These are phyloP conservation scores for Thaumatotibia leucotreta DNA, from an alignment of 1,140 invertebrate species.

Conservation along the genomic window DNA sequence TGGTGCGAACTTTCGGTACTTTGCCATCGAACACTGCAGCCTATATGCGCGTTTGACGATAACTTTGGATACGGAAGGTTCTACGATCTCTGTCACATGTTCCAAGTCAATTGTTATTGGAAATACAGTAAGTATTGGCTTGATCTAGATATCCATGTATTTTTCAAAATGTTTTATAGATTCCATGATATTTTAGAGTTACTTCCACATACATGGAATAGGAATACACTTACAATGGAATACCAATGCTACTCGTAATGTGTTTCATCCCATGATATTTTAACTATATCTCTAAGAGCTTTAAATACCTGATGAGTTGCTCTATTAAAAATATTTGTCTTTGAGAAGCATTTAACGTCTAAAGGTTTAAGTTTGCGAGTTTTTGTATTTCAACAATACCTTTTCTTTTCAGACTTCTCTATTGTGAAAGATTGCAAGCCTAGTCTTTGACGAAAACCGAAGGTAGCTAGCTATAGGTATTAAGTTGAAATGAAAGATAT, in stretches of 20 bases:
- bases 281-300: no score
- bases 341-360: background rate
- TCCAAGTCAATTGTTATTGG: conserved; percentile 60
- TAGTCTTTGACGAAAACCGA: background rate
- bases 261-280: no score
- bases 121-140: conserved; percentile 47
- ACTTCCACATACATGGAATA: no score
- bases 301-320: no score
- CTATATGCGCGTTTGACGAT: conserved; percentile 54
- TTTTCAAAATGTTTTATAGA: no score
- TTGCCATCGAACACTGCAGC: conserved; percentile 32
- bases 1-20: conserved; percentile 47
- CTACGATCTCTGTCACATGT: conserved; percentile 52
- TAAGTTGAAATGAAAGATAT: background rate
- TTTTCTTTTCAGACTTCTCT: conserved; percentile 2
- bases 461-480: background rate
- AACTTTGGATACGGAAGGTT: conserved; percentile 54
- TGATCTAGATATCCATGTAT: background rate
- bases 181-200: no score
- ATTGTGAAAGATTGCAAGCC: background rate
- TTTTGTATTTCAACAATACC: background rate
- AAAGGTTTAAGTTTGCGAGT: background rate
- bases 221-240: no score
- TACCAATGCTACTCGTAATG: no score
- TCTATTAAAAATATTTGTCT: background rate